Evolutionary conservation across 2,113 vertebrate genomes (phyloP).

Genomic region (Nansenia antarctica): DNA sequence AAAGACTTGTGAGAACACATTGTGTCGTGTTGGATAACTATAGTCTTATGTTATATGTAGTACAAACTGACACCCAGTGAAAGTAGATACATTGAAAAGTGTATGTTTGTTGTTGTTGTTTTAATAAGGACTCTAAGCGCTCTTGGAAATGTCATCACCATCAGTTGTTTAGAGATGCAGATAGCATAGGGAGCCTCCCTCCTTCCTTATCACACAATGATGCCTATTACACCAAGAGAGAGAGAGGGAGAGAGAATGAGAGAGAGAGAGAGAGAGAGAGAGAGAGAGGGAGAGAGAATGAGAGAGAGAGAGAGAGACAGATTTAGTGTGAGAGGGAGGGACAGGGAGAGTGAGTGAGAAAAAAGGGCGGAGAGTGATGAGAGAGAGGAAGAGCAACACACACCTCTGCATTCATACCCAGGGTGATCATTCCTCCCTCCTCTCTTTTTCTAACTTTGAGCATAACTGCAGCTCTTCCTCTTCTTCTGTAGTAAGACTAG

Average conservation of each 20-base stretch:
- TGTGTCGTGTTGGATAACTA: too few relatives aligned
- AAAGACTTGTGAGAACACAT: neutral
- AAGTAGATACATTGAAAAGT: neutral
- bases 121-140: neutral
- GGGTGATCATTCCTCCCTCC: neutral
- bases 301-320: constrained; percentile 2
- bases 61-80: neutral
- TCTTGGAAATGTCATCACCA: neutral
- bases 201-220: neutral
- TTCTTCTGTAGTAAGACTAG: neutral
- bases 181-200: neutral
- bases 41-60: neutral
- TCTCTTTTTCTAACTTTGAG: neutral
- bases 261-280: neutral
- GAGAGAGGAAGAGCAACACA: constrained; percentile 23
- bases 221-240: neutral
- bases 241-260: constrained; percentile 8
- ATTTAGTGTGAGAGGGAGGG: constrained; percentile 36
- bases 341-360: constrained; percentile 3
- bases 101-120: neutral
- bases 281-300: constrained; percentile 3
- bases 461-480: neutral
- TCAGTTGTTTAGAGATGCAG: neutral
- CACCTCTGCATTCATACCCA: neutral
- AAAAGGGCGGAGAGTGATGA: constrained; percentile 50